These are phyloP conservation scores for Herminia tarsipennalis DNA, from an alignment of 2,888 invertebrate genomes.

Conservation along the genomic window DNA sequence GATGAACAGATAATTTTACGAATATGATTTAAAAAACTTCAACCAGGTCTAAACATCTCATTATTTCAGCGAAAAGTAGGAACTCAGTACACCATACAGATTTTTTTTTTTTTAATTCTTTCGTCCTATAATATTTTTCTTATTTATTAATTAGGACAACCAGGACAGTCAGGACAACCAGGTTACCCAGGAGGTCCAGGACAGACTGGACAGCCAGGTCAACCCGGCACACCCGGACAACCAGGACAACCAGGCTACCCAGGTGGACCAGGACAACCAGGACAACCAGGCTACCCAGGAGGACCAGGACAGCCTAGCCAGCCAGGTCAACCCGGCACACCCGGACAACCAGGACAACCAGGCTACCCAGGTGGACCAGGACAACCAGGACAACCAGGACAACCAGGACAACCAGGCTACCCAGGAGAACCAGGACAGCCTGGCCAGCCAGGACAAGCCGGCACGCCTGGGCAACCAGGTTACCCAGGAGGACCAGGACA, in stretches of 20 bases:
- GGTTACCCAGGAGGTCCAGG: too few species aligned
- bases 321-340: conserved; percentile 35
- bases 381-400: conserved; percentile 27
- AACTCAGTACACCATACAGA: too few species aligned
- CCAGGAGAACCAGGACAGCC: conserved; percentile 31
- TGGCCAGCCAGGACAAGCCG: conserved; percentile 29
- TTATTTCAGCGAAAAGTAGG: too few species aligned
- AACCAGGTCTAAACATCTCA: too few species aligned
- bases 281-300: conserved; percentile 57
- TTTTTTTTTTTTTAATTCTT: too few species aligned
- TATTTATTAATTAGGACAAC: neutral
- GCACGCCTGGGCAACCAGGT: neutral
- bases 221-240: conserved; percentile 5
- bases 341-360: conserved; percentile 44
- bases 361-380: conserved; percentile 36
- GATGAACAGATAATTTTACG: too few species aligned
- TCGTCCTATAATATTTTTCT: too few species aligned
- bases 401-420: conserved; percentile 25
- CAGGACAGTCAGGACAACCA: conserved; percentile 7
- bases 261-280: conserved; percentile 50
- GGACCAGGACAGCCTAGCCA: conserved; percentile 40
- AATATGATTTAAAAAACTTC: too few species aligned
- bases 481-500: neutral
- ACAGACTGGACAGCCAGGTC: conserved; percentile 31
- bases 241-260: conserved; percentile 34